Conservation (phyloP, 2,113 vertebrate species). For the Silurus meridionalis region DNA sequence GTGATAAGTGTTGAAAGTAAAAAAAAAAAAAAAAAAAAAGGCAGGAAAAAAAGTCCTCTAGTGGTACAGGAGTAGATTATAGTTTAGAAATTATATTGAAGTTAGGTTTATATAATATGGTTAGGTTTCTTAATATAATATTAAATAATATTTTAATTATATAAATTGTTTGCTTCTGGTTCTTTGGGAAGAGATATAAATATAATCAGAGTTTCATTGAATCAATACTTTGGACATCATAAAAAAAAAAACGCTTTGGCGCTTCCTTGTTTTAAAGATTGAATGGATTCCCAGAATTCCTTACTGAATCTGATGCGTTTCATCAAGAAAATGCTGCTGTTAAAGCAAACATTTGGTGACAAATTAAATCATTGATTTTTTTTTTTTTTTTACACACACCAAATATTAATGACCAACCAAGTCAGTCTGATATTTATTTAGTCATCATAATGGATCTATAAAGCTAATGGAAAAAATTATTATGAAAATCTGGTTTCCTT, state of each 20-base stretch:
- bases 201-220: not conserved
- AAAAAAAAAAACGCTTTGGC: not conserved
- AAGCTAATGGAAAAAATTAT: not conserved
- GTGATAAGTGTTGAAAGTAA: not conserved
- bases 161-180: not conserved
- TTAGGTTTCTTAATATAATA: too few species aligned
- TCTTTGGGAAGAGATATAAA: not conserved
- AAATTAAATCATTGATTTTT: not conserved
- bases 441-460: not conserved
- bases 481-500: not conserved
- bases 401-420: not conserved
- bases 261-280: not conserved
- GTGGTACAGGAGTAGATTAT: not conserved
- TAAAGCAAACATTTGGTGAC: not conserved
- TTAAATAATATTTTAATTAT: too few species aligned
- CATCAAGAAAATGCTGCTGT: not conserved
- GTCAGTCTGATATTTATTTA: not conserved
- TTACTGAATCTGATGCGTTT: not conserved
- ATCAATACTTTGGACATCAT: not conserved
- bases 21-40: too few species aligned
- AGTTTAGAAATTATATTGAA: not conserved
- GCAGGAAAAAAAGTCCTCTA: not conserved
- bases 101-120: not conserved
- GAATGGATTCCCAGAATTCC: not conserved
- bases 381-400: too few species aligned